These are phyloP conservation scores for Pristiophorus japonicus DNA, from an alignment of 2,113 vertebrate species.

Conservation along the genomic window DNA sequence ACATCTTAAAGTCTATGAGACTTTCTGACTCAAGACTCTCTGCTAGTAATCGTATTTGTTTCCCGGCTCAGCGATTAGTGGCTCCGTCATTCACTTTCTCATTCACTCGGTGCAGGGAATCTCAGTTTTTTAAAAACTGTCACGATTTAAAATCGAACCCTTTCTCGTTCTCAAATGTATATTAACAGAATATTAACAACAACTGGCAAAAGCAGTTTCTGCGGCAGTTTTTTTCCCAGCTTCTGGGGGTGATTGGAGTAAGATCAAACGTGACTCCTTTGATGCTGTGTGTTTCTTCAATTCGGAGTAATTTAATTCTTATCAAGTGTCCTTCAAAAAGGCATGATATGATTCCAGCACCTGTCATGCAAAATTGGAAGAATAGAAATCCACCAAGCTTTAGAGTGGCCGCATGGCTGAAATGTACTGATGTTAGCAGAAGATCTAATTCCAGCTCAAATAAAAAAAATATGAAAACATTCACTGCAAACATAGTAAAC, in stretches of 20 bases:
- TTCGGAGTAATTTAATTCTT: slow-evolving; percentile 18
- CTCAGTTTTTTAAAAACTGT: slow-evolving; percentile 62
- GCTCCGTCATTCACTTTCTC: slow-evolving; percentile 55
- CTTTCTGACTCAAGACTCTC: slow-evolving; percentile 77
- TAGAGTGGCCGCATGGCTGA: neutral
- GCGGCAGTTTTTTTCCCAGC: neutral
- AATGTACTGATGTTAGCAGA: neutral
- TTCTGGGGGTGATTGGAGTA: neutral
- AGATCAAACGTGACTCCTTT: neutral
- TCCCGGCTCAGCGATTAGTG: slow-evolving; percentile 72
- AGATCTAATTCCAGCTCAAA: too few relatives aligned
- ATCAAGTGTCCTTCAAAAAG: slow-evolving; percentile 29
- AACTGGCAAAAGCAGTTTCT: neutral
- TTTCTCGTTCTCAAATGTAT: neutral
- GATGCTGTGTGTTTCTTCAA: neutral
- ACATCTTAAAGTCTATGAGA: slow-evolving; percentile 79
- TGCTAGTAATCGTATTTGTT: slow-evolving; percentile 78
- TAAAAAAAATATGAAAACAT: neutral
- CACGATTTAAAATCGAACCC: slow-evolving; percentile 3
- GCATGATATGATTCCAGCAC: slow-evolving; percentile 21
- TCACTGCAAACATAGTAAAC: neutral
- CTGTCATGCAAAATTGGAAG: slow-evolving; percentile 34
- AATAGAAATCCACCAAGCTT: neutral
- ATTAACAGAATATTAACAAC: slow-evolving; percentile 16
- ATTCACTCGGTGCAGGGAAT: slow-evolving; percentile 58